A percentile compares a stretch with the other conserved stretches of the same genome.
These are phyloP conservation scores for Epinotia nisella DNA, from an alignment of 2,888 invertebrate species.

Conservation along the genomic window DNA sequence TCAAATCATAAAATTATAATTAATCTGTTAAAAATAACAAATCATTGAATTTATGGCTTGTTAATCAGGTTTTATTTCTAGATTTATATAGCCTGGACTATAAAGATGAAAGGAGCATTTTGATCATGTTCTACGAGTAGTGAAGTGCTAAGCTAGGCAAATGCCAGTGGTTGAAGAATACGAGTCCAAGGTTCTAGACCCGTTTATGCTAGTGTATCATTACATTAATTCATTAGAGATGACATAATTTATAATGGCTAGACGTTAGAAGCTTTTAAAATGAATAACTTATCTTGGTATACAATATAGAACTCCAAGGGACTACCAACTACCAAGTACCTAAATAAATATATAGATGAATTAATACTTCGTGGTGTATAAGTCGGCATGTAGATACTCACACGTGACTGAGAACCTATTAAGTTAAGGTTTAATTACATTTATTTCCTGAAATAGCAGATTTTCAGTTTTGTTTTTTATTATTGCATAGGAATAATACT, in stretches of 20 bases:
- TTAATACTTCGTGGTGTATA: too few relatives aligned
- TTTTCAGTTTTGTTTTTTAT: too few relatives aligned
- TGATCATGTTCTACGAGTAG: background rate
- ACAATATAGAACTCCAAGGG: too few relatives aligned
- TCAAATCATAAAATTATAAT: background rate
- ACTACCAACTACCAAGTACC: too few relatives aligned
- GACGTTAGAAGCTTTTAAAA: slow-evolving; percentile 5
- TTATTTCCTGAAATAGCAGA: too few relatives aligned
- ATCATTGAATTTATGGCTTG: background rate
- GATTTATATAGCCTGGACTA: background rate
- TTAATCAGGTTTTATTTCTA: background rate
- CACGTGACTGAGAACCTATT: too few relatives aligned
- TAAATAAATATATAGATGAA: too few relatives aligned
- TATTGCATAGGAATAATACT: too few relatives aligned
- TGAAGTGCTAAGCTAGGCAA: background rate
- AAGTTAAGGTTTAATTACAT: too few relatives aligned
- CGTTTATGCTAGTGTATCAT: slow-evolving; percentile 9
- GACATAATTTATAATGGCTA: slow-evolving; percentile 18
- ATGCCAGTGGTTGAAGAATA: slow-evolving; percentile 2
- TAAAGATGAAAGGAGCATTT: slow-evolving; percentile 1
- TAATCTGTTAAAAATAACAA: background rate
- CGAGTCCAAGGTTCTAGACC: slow-evolving; percentile 30
- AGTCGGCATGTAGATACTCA: too few relatives aligned
- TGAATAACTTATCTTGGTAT: slow-evolving; percentile 1
- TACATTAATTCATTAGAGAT: slow-evolving; percentile 17